A percentile compares a stretch with the other conserved stretches of the same genome.
Conservation (phyloP, 2,113 vertebrate genomes). For the Festucalex cinctus region DNA sequence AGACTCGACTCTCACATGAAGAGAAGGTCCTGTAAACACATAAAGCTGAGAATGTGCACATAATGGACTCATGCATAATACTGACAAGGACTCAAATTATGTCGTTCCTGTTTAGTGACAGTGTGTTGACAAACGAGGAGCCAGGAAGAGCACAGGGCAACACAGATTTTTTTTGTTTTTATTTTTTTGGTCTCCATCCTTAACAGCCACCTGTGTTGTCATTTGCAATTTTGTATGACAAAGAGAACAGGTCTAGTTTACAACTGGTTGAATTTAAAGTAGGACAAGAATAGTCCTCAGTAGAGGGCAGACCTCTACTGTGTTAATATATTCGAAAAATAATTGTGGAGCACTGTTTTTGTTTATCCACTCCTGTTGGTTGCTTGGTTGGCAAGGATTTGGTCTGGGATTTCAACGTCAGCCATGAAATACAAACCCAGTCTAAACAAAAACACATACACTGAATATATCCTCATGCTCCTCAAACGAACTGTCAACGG, state of each 20-base stretch:
- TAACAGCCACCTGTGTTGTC: neutral
- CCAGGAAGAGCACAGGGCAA: conserved; percentile 1
- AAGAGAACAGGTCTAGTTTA: neutral
- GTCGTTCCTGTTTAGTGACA: conserved; percentile 37
- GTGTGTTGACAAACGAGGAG: conserved; percentile 48
- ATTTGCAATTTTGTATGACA: neutral
- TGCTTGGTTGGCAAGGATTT: neutral
- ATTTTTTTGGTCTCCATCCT: neutral
- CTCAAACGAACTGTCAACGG: too few species aligned
- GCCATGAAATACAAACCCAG: too few species aligned
- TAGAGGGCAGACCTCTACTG: neutral
- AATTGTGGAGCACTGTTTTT: neutral
- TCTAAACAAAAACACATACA: too few species aligned
- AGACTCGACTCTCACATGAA: conserved; percentile 4
- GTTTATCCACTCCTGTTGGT: too few species aligned
- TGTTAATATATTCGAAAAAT: neutral
- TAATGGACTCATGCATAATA: conserved; percentile 67
- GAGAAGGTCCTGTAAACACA: conserved; percentile 27
- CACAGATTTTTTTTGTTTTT: too few species aligned
- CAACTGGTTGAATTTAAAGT: neutral
- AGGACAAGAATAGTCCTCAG: neutral
- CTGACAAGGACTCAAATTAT: conserved; percentile 52
- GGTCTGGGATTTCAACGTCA: too few species aligned
- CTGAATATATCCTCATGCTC: too few species aligned
- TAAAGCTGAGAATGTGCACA: conserved; percentile 50